Conservation (phyloP, 2,113 vertebrate species). For the Alces alces region DNA sequence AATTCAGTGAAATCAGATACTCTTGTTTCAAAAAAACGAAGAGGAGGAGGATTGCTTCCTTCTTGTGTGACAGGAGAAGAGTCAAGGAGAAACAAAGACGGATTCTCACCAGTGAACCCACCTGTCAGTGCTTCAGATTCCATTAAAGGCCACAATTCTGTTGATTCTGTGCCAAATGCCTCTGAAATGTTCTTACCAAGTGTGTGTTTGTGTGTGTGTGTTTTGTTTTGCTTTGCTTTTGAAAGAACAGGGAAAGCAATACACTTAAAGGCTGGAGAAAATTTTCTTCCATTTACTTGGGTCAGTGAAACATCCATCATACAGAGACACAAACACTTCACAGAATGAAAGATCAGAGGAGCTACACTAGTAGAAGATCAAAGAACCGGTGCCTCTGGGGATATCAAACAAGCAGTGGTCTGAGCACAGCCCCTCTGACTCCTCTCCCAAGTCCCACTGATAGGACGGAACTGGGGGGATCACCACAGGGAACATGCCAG, state of each 20-base stretch:
- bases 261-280: conserved; percentile 54
- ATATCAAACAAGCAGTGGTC: conserved; percentile 10
- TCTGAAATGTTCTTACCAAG: conserved; percentile 23
- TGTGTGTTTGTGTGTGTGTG: not conserved
- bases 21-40: conserved; percentile 7
- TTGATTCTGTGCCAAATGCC: conserved; percentile 50
- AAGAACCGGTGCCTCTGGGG: conserved; percentile 51
- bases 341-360: conserved; percentile 56
- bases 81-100: conserved; percentile 24
- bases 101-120: conserved; percentile 45
- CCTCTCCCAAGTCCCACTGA: conserved; percentile 29
- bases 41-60: not conserved
- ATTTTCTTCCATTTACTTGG: conserved; percentile 37
- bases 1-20: conserved; percentile 39
- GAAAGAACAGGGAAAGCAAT: conserved; percentile 58
- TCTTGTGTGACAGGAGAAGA: not conserved
- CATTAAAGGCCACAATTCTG: conserved; percentile 46
- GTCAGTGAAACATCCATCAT: conserved; percentile 58
- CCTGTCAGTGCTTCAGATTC: conserved; percentile 18
- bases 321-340: conserved; percentile 57
- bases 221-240: not conserved
- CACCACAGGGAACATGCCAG: not conserved
- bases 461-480: not conserved
- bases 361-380: conserved; percentile 41
- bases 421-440: conserved; percentile 32